These are phyloP conservation scores for Scomber japonicus DNA, from an alignment of 2,113 vertebrate species.

Conservation along the genomic window DNA sequence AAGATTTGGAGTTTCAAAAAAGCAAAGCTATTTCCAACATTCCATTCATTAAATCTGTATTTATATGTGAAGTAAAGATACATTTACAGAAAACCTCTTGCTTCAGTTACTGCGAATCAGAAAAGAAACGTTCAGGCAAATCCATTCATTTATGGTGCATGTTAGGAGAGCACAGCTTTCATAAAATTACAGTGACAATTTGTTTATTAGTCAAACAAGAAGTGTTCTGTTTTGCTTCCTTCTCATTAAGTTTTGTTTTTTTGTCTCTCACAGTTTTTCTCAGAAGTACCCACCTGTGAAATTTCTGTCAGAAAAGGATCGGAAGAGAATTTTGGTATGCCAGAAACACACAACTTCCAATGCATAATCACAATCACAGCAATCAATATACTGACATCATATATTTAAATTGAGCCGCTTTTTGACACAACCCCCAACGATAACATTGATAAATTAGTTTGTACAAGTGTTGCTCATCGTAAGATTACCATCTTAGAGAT, in stretches of 20 bases:
- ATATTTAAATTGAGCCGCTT: too few relatives aligned
- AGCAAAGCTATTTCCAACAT: too few relatives aligned
- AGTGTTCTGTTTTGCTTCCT: background rate
- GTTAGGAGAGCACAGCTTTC: background rate
- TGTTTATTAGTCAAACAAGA: background rate
- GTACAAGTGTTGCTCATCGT: too few relatives aligned
- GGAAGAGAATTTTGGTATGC: constrained; percentile 98
- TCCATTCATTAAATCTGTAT: too few relatives aligned
- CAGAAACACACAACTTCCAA: background rate
- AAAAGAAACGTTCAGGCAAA: background rate
- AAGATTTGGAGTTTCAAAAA: too few relatives aligned
- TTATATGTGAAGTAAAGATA: background rate
- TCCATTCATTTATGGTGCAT: background rate
- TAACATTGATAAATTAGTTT: too few relatives aligned
- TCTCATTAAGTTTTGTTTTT: background rate
- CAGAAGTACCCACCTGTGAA: constrained; percentile 99
- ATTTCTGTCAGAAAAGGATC: constrained; percentile 98
- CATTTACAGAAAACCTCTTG: background rate
- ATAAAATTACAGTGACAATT: background rate
- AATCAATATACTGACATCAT: too few relatives aligned
- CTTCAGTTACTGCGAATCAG: background rate
- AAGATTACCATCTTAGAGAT: too few relatives aligned
- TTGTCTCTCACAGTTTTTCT: constrained; percentile 87
- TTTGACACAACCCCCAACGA: too few relatives aligned
- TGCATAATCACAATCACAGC: background rate